Conservation (phyloP, 2,113 vertebrate genomes). For the Austrofundulus limnaeus region DNA sequence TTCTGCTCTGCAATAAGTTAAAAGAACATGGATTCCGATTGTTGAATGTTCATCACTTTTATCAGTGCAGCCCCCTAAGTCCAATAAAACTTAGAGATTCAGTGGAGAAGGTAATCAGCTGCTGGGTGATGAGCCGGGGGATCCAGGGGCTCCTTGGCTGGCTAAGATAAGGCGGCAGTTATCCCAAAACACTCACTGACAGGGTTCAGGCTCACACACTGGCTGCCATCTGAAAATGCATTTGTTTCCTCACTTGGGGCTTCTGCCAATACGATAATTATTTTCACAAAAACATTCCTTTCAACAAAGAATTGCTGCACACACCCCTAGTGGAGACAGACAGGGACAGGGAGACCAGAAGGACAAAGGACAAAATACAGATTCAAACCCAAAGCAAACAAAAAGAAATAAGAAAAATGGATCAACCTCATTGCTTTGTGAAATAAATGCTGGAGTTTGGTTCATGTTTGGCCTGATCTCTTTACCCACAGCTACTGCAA, state of each 20-base stretch:
- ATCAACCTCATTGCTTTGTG: no score
- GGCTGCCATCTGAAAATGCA: constrained; percentile 41
- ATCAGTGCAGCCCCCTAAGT: constrained; percentile 28
- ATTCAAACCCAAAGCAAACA: background rate
- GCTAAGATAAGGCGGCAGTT: constrained; percentile 59
- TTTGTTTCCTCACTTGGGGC: constrained; percentile 30
- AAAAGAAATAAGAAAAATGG: no score
- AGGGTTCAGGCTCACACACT: constrained; percentile 28
- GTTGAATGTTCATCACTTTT: constrained; percentile 45
- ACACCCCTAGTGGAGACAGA: background rate
- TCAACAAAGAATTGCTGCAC: constrained; percentile 1
- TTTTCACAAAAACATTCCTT: constrained; percentile 36
- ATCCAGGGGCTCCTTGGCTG: constrained; percentile 55
- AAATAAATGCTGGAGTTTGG: no score
- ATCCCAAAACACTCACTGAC: constrained; percentile 43
- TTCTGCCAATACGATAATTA: constrained; percentile 36
- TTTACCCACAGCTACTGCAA: no score
- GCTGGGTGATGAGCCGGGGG: constrained; percentile 62
- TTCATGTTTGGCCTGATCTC: no score
- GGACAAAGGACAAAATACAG: background rate
- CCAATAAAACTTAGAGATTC: constrained; percentile 51
- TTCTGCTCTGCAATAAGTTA: background rate
- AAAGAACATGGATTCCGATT: background rate
- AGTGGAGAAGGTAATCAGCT: constrained; percentile 52
- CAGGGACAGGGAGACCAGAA: constrained; percentile 1